Conservation (phyloP, 2,888 invertebrate species). For the Stegana nigrithorax region DNA sequence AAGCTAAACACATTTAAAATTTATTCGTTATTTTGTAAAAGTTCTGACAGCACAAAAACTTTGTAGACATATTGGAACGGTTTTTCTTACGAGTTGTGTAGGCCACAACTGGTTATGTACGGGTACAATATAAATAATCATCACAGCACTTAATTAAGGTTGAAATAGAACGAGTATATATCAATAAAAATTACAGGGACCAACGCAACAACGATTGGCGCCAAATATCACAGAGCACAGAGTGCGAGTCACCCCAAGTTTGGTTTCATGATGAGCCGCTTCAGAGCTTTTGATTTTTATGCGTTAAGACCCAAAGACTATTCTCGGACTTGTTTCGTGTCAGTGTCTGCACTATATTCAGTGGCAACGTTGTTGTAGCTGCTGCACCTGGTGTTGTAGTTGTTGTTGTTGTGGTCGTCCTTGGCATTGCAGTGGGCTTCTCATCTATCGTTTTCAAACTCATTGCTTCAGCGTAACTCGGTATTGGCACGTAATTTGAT, state of each 20-base stretch:
- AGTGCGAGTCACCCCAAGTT: neutral
- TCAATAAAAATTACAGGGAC: no score
- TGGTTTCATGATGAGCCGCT: neutral
- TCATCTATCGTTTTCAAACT: constrained; percentile 46
- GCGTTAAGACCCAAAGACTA: constrained; percentile 20
- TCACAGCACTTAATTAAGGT: no score
- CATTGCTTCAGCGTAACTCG: constrained; percentile 53
- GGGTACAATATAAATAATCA: no score
- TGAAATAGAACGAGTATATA: no score
- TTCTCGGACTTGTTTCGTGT: constrained; percentile 28
- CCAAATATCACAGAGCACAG: neutral
- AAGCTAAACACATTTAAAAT: no score
- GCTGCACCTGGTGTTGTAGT: neutral
- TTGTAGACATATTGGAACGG: no score
- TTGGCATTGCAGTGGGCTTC: constrained; percentile 31
- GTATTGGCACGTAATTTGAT: constrained; percentile 42
- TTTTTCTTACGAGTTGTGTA: no score
- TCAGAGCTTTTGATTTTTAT: no score
- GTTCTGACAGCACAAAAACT: no score
- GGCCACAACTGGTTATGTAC: no score
- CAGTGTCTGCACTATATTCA: constrained; percentile 29
- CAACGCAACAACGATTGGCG: no score
- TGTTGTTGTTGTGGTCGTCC: neutral
- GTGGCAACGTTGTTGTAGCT: constrained; percentile 15
- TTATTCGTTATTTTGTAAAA: no score